A percentile compares a stretch with the other conserved stretches of the same genome.
Conservation (phyloP, 2,797 vertebrate genomes). For the Alauda arvensis region DNA sequence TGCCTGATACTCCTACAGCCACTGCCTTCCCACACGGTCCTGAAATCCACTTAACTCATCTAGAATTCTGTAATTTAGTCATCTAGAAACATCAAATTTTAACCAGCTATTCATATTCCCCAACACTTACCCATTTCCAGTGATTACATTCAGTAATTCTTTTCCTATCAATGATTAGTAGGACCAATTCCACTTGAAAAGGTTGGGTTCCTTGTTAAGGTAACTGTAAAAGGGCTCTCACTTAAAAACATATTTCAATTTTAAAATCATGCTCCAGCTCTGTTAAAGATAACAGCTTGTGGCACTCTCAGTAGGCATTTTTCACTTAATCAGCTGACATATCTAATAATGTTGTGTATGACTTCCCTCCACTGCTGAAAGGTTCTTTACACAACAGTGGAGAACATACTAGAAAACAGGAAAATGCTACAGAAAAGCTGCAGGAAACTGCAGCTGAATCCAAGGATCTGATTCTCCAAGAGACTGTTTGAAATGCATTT, state of each 20-base stretch:
- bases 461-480: neutral
- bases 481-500: neutral
- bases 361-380: neutral
- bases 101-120: neutral
- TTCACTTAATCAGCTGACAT: neutral
- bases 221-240: neutral
- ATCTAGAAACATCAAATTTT: neutral
- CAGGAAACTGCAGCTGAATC: neutral
- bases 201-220: neutral
- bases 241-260: neutral
- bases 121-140: neutral
- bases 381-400: neutral
- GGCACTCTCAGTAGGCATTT: neutral
- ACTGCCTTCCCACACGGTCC: neutral
- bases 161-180: neutral
- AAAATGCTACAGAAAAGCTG: neutral
- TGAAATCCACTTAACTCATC: neutral
- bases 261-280: neutral
- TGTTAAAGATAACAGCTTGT: neutral
- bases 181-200: neutral
- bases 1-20: neutral
- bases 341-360: neutral
- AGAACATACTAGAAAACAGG: conserved; percentile 42
- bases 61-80: neutral
- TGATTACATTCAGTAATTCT: neutral